Percentiles rank a stretch among this genome's conserved stretches.
These are phyloP conservation scores for Nemoura dubitans DNA, from an alignment of 2,888 invertebrate species.

Conservation along the genomic window DNA sequence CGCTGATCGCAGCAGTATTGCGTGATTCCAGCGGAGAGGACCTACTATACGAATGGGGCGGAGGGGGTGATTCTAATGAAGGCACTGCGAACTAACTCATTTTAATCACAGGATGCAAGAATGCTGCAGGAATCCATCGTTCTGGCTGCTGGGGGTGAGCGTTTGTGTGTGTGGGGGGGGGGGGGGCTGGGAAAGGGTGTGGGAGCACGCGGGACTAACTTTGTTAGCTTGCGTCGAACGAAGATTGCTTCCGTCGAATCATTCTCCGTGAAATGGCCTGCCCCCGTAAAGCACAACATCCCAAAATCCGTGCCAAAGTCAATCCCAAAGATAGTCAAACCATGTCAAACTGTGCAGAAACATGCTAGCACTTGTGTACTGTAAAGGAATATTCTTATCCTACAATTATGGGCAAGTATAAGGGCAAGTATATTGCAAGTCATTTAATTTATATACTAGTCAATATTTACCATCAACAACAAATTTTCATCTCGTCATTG, in stretches of 20 bases:
- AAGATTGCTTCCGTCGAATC: conserved; percentile 47
- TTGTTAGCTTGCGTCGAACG: conserved; percentile 38
- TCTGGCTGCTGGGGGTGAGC: not conserved
- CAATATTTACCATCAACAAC: too few relatives aligned
- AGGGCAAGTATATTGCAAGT: too few relatives aligned
- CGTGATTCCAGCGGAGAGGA: too few relatives aligned
- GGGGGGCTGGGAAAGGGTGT: not conserved
- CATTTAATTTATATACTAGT: too few relatives aligned
- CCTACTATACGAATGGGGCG: not conserved
- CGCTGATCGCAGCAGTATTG: too few relatives aligned
- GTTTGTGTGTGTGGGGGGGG: not conserved
- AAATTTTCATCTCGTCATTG: too few relatives aligned
- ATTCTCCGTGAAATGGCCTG: conserved; percentile 50
- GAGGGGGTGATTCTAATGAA: conserved; percentile 60
- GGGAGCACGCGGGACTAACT: conserved; percentile 34
- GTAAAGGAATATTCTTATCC: too few relatives aligned
- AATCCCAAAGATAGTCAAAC: too few relatives aligned
- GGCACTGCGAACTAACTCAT: conserved; percentile 61
- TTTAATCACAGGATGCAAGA: conserved; percentile 57
- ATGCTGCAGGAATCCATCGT: not conserved
- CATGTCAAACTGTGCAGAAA: too few relatives aligned
- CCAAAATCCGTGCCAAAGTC: not conserved
- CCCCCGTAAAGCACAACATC: not conserved
- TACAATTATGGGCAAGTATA: too few relatives aligned
- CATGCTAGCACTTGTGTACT: too few relatives aligned